Evolutionary conservation across 2,797 vertebrate genomes (phyloP).

Genomic region (Sphaeramia orbicularis): DNA sequence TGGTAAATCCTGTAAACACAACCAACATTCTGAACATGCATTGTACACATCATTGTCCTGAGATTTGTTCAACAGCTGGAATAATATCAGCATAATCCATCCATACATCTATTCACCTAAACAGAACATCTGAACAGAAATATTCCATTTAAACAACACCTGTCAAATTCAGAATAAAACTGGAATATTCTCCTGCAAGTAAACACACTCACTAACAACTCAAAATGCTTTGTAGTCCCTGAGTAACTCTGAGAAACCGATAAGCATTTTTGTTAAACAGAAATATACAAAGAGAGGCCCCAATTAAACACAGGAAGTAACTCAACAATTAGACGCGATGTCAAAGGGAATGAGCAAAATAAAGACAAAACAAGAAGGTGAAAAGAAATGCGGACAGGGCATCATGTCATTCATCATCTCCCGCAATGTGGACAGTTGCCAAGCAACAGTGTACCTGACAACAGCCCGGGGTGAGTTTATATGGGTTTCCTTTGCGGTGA

Average conservation of each 20-base stretch:
- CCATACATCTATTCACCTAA: no score
- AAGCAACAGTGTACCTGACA: slow-evolving; percentile 74
- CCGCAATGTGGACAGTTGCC: slow-evolving; percentile 68
- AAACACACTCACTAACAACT: background rate
- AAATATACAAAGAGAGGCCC: background rate
- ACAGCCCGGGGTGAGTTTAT: slow-evolving; percentile 55
- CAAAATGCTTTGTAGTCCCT: background rate
- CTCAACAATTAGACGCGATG: no score
- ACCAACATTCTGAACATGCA: no score
- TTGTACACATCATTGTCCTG: no score
- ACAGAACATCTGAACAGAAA: no score
- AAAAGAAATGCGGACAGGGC: slow-evolving; percentile 20
- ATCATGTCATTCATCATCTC: slow-evolving; percentile 9
- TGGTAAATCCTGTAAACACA: no score
- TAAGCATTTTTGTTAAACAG: background rate
- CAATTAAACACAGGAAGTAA: no score
- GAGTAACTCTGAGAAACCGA: background rate
- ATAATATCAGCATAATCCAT: no score
- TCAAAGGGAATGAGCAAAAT: background rate
- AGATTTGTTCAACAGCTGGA: no score
- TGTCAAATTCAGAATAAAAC: no score
- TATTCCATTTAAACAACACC: no score
- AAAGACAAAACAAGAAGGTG: background rate
- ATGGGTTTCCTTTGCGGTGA: slow-evolving; percentile 37
- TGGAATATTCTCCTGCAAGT: no score